Evolutionary conservation across 2,888 invertebrate species (phyloP), one percentile per base, ranked within the genome.

Genomic region (Phengaris arion): DNA sequence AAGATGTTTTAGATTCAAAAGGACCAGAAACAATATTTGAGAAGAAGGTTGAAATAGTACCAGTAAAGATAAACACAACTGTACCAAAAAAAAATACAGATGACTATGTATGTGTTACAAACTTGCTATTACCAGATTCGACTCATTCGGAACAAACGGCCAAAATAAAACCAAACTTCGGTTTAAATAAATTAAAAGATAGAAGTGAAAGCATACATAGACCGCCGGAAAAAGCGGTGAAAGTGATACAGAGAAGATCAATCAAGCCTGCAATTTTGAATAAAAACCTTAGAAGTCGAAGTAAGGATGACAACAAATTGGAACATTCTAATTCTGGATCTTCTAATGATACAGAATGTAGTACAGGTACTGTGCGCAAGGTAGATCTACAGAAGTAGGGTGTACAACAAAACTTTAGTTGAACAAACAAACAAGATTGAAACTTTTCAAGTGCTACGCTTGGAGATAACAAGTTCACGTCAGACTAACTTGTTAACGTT

Each of bases 271-370:
- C 86, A 3, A 85, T 92, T 80, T 83, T 91, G 68, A 87, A 81
- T 76, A 91, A 86, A 78, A 83, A 80, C 70, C 57, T 69, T 9
- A 89, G 83, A 81, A 84, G 79, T 78, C 80, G 74, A 78, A 81
- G 78, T 76, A 88, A 85, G 80, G 81, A 78, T 82, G 87, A 86
- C 83, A 86, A 82, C 77, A 88, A 87, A 80, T 84, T 90, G 80
- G 93, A 94, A 83, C 91, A 94, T 86, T 94, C 95, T 10, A 94
- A 94, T 84, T 95, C 95, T 9, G 95, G 95, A 78, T 95, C 94
- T 9, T 94, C 95, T 0, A 94, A 94, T 82, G 94, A 94, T 77
- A 94, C 94, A 59, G 94, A 93, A 85, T 86, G 90, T 7, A 94
- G 94, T 83, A 94, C 93, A 10, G 94, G 91, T 0, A 94, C 94